These are phyloP conservation scores for Lomographa bimaculata DNA, from an alignment of 2,888 invertebrate species.

Conservation along the genomic window DNA sequence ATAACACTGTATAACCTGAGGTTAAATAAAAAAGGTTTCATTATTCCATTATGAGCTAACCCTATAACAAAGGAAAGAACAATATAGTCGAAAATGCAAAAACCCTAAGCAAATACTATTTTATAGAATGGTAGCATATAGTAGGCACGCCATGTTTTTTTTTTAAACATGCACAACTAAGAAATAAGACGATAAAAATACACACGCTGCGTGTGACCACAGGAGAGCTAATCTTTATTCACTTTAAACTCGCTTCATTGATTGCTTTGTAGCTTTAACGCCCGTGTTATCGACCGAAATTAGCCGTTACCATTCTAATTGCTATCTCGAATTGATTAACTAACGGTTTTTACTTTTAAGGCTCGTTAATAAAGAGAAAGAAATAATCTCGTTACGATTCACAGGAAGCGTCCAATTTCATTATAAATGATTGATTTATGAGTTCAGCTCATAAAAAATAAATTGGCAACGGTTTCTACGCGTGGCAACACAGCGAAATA, in stretches of 20 bases:
- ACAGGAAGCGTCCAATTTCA: constrained; percentile 30
- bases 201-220: constrained; percentile 21
- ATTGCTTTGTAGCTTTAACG: constrained; percentile 36
- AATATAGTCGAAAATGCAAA: no score
- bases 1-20: no score
- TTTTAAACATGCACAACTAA: no score
- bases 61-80: no score
- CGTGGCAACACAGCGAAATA: constrained; percentile 14
- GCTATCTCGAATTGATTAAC: constrained; percentile 27
- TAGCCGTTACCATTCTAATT: constrained; percentile 23
- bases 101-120: no score
- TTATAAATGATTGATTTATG: constrained; percentile 33
- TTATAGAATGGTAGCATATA: no score
- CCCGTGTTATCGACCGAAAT: constrained; percentile 26
- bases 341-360: constrained; percentile 28
- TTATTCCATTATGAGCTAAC: no score
- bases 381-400: constrained; percentile 23
- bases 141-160: no score
- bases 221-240: constrained; percentile 33
- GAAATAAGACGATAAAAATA: constrained; percentile 30
- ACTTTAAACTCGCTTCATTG: constrained; percentile 29
- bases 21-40: no score
- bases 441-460: constrained; percentile 28
- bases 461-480: constrained; percentile 28
- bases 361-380: constrained; percentile 25